phyloP scores from a whole-genome alignment of 2,113 vertebrate genomes.

The Chaetorhynchus papuensis region DNA sequence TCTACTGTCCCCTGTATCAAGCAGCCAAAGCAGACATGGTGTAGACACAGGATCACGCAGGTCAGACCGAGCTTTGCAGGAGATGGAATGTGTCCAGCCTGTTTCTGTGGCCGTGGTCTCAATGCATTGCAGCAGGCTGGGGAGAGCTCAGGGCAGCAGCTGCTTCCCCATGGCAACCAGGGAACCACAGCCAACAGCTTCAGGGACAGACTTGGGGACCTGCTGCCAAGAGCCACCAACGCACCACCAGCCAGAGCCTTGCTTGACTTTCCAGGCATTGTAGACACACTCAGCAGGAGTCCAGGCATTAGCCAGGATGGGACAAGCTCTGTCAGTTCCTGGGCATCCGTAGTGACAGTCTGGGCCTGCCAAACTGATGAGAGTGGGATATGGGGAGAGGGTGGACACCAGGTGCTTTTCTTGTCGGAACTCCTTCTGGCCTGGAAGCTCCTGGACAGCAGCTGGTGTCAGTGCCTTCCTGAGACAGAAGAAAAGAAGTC shows the following conservation, averaged over 20 bases:
- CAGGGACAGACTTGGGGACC: fast-evolving
- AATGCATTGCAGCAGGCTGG: neutral
- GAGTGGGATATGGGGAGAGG: neutral
- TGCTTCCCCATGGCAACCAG: neutral
- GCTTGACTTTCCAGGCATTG: neutral
- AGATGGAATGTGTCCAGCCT: neutral
- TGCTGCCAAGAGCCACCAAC: neutral
- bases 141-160: neutral
- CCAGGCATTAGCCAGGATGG: neutral
- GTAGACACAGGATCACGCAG: neutral
- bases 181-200: neutral
- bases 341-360: fast-evolving
- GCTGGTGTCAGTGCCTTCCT: neutral
- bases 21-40: neutral
- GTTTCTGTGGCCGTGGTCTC: fast-evolving
- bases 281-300: neutral
- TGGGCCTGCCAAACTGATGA: neutral
- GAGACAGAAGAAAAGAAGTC: neutral
- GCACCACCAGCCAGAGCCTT: neutral
- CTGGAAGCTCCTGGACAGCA: neutral
- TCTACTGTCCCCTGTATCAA: fast-evolving
- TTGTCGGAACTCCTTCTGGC: neutral
- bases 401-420: neutral
- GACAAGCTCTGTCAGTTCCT: neutral
- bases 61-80: fast-evolving